Evolutionary conservation across 2,113 vertebrate genomes (phyloP), one percentile per base, ranked within the genome.

Genomic region (Passer montanus): DNA sequence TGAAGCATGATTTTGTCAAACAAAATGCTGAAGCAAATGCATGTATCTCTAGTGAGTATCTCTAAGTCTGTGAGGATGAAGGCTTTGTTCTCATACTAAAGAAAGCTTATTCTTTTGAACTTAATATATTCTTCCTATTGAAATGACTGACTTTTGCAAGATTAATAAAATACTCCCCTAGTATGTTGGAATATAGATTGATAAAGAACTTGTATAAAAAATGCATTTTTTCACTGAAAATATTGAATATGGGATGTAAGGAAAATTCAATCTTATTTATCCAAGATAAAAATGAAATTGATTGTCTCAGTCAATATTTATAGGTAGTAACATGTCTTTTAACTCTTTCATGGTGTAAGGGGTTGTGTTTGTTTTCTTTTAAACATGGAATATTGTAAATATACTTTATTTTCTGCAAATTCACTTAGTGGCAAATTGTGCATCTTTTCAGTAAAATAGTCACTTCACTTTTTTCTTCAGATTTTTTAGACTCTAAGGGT

Each of bases 31-130:
- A 93, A 53, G 64, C 7, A 75, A 87, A 81, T 69, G 50, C 17
- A 18, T 15, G 5, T 74, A 74, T 92, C 60, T 87, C 66, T 66
- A 49, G 75, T n/a, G 47, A 72, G 17, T 23, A 60, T 64, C 79
- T 41, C 19, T n/a, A 47, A 50, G 24, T 33, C 70, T 77, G 62
- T 83, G 43, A 91, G 28, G 46, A 59, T 93, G 69, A 85, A 83
- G 52, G 37, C 52, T 97, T 84, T 89, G 69, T 94, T 95, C 62
- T 80, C 89, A 50, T 60, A 28, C 20, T 66, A 76, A 89, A 89
- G 79, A 91, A 73, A 87, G 30, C 18, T 80, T 67, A n/a, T 53
- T 91, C n/a, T 63, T 90, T 43, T 85, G 52, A 84, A 68, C 11
- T 30, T 63, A 84, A 73, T 72, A 28, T 55, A 35, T 63, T 91